Evolutionary conservation across 2,113 vertebrate genomes (phyloP), one percentile per base, ranked within the genome.

Genomic region (Planiliza haematocheilus): DNA sequence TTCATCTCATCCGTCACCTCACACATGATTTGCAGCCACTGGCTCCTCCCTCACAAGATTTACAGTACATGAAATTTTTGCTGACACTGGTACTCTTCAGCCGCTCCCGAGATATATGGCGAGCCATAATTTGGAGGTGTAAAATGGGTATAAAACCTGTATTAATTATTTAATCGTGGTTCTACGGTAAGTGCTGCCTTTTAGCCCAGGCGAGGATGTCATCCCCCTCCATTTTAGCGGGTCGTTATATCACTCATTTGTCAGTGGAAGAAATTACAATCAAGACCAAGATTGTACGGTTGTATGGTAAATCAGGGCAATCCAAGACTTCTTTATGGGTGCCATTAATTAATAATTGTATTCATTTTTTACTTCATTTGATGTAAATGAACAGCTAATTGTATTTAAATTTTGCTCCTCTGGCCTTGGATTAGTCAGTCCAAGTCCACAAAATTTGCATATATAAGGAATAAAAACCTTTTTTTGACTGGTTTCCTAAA

Each of bases 131-230:
- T 93, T 92, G 81, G 74, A 86, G 75, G 86, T 92, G 81, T 92
- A 86, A 91, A 91, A 91, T 88, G 87, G 91, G 75, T 86, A 90
- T 94, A 93, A 94, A 94, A 91, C 89, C 84, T 70, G 57, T 90
- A 90, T 94, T 93, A 93, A 94, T 94, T 93, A 93, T 93, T 93
- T 93, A 93, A 94, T 93, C 89, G 82, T 77, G 75, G 84, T 79
- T 86, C 90, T 93, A 60, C 61, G 41, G 48, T 72, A 92, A 94
- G 91, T 94, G 92, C 91, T 91, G 81, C 88, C 84, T 93, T 93
- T 91, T 89, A 91, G 89, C 83, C 79, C 81, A 85, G 67, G 77
- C 77, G 41, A 82, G 80, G 83, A 90, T 92, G 88, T 89, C 89
- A 85, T 81, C 85, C 85, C 68, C 80, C 76, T 87, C 91, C 88